These are phyloP conservation scores for Dermochelys coriacea DNA, from an alignment of 2,797 vertebrate species.

Conservation along the genomic window DNA sequence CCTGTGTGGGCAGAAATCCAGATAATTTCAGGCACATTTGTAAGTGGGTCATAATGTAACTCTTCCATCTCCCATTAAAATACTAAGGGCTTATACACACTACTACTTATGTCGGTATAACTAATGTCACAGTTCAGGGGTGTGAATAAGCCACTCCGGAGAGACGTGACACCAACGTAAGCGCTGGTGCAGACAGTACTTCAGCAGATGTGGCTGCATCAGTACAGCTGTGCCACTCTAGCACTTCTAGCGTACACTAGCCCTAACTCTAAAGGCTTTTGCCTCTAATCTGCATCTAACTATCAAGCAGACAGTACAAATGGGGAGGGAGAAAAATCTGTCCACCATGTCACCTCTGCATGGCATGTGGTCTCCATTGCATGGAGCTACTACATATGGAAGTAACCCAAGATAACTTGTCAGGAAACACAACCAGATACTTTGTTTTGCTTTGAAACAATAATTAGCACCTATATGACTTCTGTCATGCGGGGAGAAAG, in stretches of 20 bases:
- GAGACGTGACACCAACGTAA: no score
- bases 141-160: background rate
- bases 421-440: background rate
- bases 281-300: slow-evolving; percentile 49
- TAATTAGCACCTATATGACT: background rate
- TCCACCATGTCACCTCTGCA: background rate
- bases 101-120: background rate
- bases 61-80: slow-evolving; percentile 54
- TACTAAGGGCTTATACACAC: background rate
- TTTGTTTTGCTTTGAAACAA: background rate
- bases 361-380: background rate
- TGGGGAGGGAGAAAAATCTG: slow-evolving; percentile 26
- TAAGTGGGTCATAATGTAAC: slow-evolving; percentile 46
- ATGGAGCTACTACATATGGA: fast-evolving
- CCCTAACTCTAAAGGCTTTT: slow-evolving; percentile 48
- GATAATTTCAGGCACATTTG: slow-evolving; percentile 25
- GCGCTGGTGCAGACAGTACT: no score
- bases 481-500: background rate
- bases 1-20: slow-evolving; percentile 21
- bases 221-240: background rate
- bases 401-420: background rate
- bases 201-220: no score
- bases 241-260: background rate
- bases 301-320: slow-evolving; percentile 35
- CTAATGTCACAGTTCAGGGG: background rate